These are phyloP conservation scores for Nasonovia ribisnigri DNA, from an alignment of 2,888 invertebrate species.

Conservation along the genomic window DNA sequence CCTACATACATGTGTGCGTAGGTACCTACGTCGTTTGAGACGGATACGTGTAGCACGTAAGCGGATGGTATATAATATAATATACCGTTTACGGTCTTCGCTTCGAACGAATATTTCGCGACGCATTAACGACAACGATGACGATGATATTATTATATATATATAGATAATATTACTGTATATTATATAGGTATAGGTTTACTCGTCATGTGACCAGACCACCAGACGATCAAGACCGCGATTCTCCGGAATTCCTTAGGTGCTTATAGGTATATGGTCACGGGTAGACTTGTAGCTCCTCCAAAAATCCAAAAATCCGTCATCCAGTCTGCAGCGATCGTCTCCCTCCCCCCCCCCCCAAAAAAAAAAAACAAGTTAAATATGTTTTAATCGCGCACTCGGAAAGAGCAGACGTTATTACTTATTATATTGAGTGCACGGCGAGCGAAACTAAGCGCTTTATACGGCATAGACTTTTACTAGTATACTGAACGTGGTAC, in stretches of 20 bases:
- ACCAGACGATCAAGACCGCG: background rate
- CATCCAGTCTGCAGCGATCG: background rate
- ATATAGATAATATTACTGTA: background rate
- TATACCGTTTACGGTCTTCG: background rate
- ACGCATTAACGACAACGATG: background rate
- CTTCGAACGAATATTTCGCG: background rate
- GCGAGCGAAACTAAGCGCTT: background rate
- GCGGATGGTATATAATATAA: background rate
- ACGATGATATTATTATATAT: background rate
- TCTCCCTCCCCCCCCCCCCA: background rate
- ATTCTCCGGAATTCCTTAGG: too few relatives aligned
- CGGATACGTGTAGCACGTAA: background rate
- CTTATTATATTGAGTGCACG: background rate
- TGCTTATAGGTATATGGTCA: background rate
- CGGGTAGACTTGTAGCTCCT: background rate
- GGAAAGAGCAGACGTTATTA: background rate
- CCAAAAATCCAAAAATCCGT: background rate
- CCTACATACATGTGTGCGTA: background rate
- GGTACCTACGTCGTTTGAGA: background rate
- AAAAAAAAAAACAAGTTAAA: background rate
- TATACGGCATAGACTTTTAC: background rate
- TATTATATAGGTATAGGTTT: too few relatives aligned
- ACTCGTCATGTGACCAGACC: too few relatives aligned
- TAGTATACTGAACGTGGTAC: background rate
- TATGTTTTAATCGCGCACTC: background rate